These are phyloP conservation scores for Toxostoma redivivum DNA, from an alignment of 2,113 vertebrate species.

Conservation along the genomic window DNA sequence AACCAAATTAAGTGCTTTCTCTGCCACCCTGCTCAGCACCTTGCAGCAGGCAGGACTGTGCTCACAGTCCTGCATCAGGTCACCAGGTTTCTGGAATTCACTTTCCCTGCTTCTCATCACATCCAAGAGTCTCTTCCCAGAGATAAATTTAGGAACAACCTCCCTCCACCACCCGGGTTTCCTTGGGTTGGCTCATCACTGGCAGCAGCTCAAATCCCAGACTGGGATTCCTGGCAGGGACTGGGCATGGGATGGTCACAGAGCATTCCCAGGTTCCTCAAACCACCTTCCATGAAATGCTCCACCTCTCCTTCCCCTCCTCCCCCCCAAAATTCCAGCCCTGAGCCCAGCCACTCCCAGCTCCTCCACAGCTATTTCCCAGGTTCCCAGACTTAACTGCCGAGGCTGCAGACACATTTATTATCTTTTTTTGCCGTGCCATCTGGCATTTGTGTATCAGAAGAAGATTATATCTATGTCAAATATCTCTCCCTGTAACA, in stretches of 20 bases:
- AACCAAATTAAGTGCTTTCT: neutral
- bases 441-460: slow-evolving; percentile 67
- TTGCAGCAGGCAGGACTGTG: neutral
- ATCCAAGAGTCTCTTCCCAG: neutral
- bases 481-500: slow-evolving; percentile 55
- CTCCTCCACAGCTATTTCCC: neutral
- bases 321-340: fast-evolving
- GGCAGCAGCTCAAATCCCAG: neutral
- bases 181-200: neutral
- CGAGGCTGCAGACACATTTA: slow-evolving; percentile 57
- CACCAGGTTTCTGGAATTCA: fast-evolving
- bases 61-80: neutral
- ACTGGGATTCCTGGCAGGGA: fast-evolving
- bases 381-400: slow-evolving; percentile 50
- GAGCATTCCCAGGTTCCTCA: neutral
- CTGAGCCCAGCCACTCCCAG: neutral
- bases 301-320: neutral
- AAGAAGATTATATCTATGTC: slow-evolving; percentile 58
- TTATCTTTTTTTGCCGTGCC: slow-evolving; percentile 56
- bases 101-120: neutral
- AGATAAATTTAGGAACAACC: neutral
- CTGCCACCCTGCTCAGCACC: neutral
- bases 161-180: fast-evolving
- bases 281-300: neutral
- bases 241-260: too few species aligned